A percentile compares a stretch with the other conserved stretches of the same genome.
phyloP scores from a whole-genome alignment of 2,888 invertebrate species.

The Volucella zonaria region DNA sequence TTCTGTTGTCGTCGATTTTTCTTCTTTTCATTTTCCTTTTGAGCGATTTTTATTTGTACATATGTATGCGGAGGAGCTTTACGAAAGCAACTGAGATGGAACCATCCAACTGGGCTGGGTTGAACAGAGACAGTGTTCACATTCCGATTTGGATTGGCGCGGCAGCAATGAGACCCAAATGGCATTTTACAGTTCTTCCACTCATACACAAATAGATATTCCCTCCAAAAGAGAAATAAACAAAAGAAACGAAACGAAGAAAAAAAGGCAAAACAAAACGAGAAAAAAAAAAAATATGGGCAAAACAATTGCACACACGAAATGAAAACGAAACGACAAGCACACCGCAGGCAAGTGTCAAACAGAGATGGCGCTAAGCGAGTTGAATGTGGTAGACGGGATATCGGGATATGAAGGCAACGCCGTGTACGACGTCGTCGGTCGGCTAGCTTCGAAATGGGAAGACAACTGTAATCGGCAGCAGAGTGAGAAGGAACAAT shows the following conservation, averaged over 20 bases:
- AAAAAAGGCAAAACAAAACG: conserved; percentile 23
- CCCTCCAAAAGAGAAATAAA: conserved; percentile 62
- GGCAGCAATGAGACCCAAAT: conserved; percentile 72
- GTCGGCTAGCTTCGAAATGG: neutral
- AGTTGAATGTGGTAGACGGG: conserved; percentile 41
- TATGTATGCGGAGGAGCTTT: conserved; percentile 68
- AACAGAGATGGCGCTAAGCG: conserved; percentile 60
- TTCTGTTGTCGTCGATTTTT: conserved; percentile 1
- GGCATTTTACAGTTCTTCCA: conserved; percentile 74
- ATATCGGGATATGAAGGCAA: no score
- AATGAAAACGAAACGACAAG: conserved; percentile 71
- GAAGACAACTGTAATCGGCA: conserved; percentile 35
- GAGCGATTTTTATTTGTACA: conserved; percentile 71
- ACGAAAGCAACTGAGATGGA: conserved; percentile 64
- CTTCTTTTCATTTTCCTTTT: conserved; percentile 54
- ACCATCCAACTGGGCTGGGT: neutral
- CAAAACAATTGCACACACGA: conserved; percentile 52
- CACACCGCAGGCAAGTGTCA: conserved; percentile 53
- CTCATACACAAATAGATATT: conserved; percentile 74
- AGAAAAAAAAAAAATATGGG: conserved; percentile 50
- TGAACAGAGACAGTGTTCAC: conserved; percentile 61
- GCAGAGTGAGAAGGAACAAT: conserved; percentile 74
- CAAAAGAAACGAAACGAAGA: conserved; percentile 42
- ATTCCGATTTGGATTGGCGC: conserved; percentile 73
- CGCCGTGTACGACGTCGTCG: no score